A percentile compares a stretch with the other conserved stretches of the same genome.
These are phyloP conservation scores for Dynastes hyllus DNA, from an alignment of 2,888 invertebrate genomes.

Conservation along the genomic window DNA sequence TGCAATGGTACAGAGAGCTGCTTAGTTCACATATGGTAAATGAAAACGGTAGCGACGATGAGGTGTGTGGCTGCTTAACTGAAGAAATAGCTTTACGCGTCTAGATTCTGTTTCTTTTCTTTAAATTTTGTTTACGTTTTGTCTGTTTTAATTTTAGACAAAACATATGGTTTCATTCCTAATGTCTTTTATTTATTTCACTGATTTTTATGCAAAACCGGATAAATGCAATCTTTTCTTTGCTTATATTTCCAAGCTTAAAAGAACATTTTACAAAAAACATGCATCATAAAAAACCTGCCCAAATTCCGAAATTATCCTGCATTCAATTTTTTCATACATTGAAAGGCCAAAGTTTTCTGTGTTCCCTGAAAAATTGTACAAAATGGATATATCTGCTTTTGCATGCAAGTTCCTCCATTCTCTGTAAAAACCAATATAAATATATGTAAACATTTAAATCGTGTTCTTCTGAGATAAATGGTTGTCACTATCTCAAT, in stretches of 20 bases:
- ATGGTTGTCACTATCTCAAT: too few relatives aligned
- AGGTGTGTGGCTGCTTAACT: conserved; percentile 3
- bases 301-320: not conserved
- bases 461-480: too few relatives aligned
- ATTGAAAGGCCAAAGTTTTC: not conserved
- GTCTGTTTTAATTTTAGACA: conserved; percentile 1
- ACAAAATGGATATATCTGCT: not conserved
- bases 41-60: not conserved
- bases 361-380: not conserved
- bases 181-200: conserved; percentile 9
- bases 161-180: not conserved
- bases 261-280: not conserved
- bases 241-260: not conserved
- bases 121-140: not conserved
- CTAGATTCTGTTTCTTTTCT: conserved; percentile 9
- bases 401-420: conserved; percentile 1
- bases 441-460: too few relatives aligned
- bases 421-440: too few relatives aligned
- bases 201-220: conserved; percentile 2
- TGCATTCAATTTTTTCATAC: not conserved
- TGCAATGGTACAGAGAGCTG: not conserved
- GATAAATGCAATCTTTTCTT: conserved; percentile 16
- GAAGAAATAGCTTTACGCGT: conserved; percentile 14
- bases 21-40: not conserved
- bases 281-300: not conserved